Percentiles rank a stretch among this genome's conserved stretches.
Conservation (phyloP, 1,140 invertebrate species). For the Heliothis virescens region DNA sequence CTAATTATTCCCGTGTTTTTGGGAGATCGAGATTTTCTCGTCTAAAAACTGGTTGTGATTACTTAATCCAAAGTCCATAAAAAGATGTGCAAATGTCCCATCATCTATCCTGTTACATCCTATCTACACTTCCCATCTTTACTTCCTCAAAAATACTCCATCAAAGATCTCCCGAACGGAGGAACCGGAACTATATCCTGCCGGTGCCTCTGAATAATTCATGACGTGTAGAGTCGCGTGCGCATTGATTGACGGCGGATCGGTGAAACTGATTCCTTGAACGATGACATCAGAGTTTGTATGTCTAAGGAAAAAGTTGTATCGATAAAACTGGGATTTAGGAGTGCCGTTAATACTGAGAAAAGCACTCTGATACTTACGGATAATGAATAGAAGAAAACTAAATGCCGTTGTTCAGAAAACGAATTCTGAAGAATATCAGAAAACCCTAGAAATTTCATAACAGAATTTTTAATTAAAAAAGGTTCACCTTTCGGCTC, state of each 20-base stretch:
- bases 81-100: background rate
- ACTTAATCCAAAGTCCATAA: background rate
- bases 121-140: constrained; percentile 24
- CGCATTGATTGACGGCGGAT: constrained; percentile 48
- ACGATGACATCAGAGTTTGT: constrained; percentile 48
- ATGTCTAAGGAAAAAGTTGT: constrained; percentile 8
- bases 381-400: too few species aligned
- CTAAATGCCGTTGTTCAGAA: background rate
- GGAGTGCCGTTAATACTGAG: background rate
- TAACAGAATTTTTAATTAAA: too few species aligned
- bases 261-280: constrained; percentile 46
- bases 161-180: constrained; percentile 47
- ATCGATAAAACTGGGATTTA: background rate
- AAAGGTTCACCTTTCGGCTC: too few species aligned
- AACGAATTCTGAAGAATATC: background rate
- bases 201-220: constrained; percentile 74
- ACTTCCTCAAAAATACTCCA: constrained; percentile 17
- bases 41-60: background rate
- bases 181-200: constrained; percentile 80
- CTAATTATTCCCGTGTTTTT: too few species aligned
- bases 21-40: too few species aligned
- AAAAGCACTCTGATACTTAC: background rate
- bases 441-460: too few species aligned
- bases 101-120: background rate
- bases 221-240: constrained; percentile 55